Base-by-base conservation (phyloP, 2,888 invertebrate genomes). In the Unio delphinus region DNA sequence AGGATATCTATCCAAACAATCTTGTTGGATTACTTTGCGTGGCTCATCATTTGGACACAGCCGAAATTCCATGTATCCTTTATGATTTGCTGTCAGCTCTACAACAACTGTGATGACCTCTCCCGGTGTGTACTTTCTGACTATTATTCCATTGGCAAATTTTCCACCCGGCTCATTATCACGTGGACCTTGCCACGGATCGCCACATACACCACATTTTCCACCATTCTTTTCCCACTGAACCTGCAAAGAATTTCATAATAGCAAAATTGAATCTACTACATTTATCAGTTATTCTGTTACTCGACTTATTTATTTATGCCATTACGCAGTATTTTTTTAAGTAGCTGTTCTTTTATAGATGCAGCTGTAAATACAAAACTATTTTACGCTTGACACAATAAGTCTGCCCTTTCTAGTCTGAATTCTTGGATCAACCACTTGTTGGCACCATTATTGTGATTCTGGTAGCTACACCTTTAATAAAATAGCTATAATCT, bases 181-280 rank as follows among this genome's bases (percentile, higher is more conserved):
- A 20, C 86, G 82, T n/a, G 87, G 84, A 6, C 84, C 85, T 17
- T 84, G 76, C 88, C 93, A 94, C 3, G 96, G 94, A 89, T 97
- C 97, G 0, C 97, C 97, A 87, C 97, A 97, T 62, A 96, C 92
- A 0, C 97, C 97, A 87, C 97, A 97, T 83, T 93, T 93, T 0
- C 97, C 97, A 55, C 80, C 82, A 70, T 84, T 84, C 34, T 69
- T 55, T 26, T 82, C 81, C 65, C 83, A 86, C 66, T 87, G 87
- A 4, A 83, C 80, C 87, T 87, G 74, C 28, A 79, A 74, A 59
- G 45, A 45, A 45, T 11, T 45, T 45, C 15, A 45, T 45, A 11
- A 45, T 11, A 45, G 45, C 15, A 45, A 45, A 45, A 45, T 15
- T 45, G 1, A 45, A 45, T 45, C 45, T 11, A 3, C 11, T 11